A percentile compares a stretch with the other conserved stretches of the same genome.
phyloP scores from a whole-genome alignment of 2,797 vertebrate genomes.

The Petrocephalus schoutedeni region DNA sequence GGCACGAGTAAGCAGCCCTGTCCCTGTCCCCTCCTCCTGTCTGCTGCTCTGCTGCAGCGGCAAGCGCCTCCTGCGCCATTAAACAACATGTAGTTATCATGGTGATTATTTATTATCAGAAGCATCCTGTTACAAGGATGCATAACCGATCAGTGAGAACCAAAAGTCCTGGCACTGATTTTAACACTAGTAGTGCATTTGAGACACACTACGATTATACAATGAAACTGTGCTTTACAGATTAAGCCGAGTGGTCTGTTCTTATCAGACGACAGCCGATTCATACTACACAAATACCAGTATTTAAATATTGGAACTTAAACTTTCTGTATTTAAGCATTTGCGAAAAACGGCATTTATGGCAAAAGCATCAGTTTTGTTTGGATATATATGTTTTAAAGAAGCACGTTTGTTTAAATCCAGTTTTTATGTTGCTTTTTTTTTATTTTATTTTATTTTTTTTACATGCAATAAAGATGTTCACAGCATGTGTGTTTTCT shows the following conservation, averaged over 20 bases:
- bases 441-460: slow-evolving; percentile 45
- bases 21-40: background rate
- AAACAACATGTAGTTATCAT: slow-evolving; percentile 4
- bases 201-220: background rate
- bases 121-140: background rate
- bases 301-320: slow-evolving; percentile 19
- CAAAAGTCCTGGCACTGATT: background rate
- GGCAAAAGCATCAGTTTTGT: background rate
- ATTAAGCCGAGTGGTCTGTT: background rate
- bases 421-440: slow-evolving; percentile 34
- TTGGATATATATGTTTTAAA: slow-evolving; percentile 18
- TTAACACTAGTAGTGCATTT: background rate
- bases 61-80: background rate
- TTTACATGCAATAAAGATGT: slow-evolving; percentile 59
- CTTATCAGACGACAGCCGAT: background rate
- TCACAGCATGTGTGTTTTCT: slow-evolving; percentile 41
- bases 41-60: background rate
- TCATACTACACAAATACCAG: background rate
- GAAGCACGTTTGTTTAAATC: slow-evolving; percentile 48
- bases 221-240: background rate
- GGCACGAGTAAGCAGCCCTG: background rate
- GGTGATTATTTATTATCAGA: background rate
- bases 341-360: background rate
- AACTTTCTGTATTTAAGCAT: background rate
- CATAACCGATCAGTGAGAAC: background rate